A percentile compares a stretch with the other conserved stretches of the same genome.
phyloP scores from a whole-genome alignment of 2,113 vertebrate species.

The Notothenia coriiceps region DNA sequence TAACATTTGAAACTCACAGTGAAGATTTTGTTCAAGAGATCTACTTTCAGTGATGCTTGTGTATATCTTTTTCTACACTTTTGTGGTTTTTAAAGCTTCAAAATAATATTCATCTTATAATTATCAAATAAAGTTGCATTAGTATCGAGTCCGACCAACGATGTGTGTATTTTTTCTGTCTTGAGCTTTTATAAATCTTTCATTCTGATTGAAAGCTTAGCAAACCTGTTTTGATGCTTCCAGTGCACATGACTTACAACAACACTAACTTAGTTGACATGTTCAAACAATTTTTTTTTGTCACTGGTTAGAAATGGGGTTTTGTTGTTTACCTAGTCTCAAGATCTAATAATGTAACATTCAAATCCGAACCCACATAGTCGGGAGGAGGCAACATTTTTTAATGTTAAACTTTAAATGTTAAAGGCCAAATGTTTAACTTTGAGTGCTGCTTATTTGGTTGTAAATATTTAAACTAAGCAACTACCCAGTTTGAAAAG shows the following conservation, averaged over 20 bases:
- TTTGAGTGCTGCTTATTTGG: neutral
- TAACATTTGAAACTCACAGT: constrained; percentile 11
- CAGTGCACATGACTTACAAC: neutral
- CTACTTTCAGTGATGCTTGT: neutral
- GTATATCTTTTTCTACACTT: too few species aligned
- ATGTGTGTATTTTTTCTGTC: neutral
- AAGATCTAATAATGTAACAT: too few species aligned
- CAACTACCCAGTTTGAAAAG: too few species aligned
- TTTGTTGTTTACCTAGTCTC: too few species aligned
- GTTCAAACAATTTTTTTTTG: neutral
- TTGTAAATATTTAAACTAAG: neutral
- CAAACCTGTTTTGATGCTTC: neutral
- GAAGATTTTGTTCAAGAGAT: neutral
- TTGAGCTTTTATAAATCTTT: neutral
- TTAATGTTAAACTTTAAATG: too few species aligned
- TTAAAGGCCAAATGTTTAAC: neutral
- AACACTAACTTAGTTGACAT: neutral
- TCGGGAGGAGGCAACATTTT: neutral
- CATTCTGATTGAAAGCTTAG: neutral
- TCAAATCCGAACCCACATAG: neutral
- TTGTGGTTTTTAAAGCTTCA: too few species aligned
- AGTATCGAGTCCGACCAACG: neutral
- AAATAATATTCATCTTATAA: neutral
- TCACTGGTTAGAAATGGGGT: neutral
- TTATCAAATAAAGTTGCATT: neutral